Base-by-base conservation (phyloP, 2,797 vertebrate species). In the Threskiornis aethiopicus region DNA sequence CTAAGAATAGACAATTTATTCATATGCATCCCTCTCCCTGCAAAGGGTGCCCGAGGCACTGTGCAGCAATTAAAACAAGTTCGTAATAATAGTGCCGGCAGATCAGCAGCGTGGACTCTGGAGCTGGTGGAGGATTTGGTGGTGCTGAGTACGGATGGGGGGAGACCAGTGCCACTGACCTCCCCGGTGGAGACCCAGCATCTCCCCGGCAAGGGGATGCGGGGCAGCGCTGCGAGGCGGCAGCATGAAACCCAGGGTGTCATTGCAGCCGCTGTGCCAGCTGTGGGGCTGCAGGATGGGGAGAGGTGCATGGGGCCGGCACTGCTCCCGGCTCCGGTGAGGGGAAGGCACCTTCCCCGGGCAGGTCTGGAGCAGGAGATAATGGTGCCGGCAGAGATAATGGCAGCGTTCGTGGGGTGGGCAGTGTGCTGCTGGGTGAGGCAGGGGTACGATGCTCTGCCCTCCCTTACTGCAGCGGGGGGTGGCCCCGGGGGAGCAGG, bases 1-100 rank as follows among this genome's bases (percentile, higher is more conserved):
- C 90, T 96, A 49, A 73, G 69, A 95, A 91, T 33, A 91, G 76
- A 33, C 62, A n/a, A 44, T 83, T 88, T 71, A 88, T 77, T 89
- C 58, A 19, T 58, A 4, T 1, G 4, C 31, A 29, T 64, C 79
- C 82, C 64, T 71, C 29, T 47, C 58, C 26, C 49, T 44, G 39
- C 15, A 49, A 82, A 92, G 82, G 44, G 80, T 71, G 87, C 94
- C 95, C 0, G 3, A 85, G 82, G 90, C 67, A 3, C 58, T 31
- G 80, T 3, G 1, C 44, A 84, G 92, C 93, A 88, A 91, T 95
- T 92, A 87, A 70, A 66, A n/a, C 31, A 62, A 80, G 66, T 67
- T 94, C 4, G 15, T 82, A 41, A 47, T 54, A 31, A 58, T 42
- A 39, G 78, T 4, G 5, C 46, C 0, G 3, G 51, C 66, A 65